A percentile compares a stretch with the other conserved stretches of the same genome.
These are phyloP conservation scores for Physella acuta DNA, from an alignment of 1,140 invertebrate genomes.

Conservation along the genomic window DNA sequence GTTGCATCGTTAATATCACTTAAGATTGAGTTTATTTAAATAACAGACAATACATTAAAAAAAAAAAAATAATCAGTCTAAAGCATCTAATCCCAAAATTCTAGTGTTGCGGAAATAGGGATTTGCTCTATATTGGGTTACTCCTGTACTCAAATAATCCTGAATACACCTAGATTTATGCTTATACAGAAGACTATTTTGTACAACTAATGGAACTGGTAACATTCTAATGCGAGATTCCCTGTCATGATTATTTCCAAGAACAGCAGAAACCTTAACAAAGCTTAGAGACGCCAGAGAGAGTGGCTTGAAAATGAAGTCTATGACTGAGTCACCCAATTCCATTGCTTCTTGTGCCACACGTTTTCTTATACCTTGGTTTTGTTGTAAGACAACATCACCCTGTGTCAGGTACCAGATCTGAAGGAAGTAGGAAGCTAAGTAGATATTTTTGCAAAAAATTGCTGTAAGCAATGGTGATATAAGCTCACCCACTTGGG, in stretches of 20 bases:
- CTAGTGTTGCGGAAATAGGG: too few relatives aligned
- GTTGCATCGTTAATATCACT: too few relatives aligned
- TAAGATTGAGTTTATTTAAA: too few relatives aligned
- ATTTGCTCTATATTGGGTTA: too few relatives aligned
- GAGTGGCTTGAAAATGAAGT: neutral
- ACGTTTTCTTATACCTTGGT: neutral
- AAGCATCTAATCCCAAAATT: too few relatives aligned
- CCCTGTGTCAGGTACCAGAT: neutral
- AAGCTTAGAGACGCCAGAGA: neutral
- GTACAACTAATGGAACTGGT: neutral
- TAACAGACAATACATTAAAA: too few relatives aligned
- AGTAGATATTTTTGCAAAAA: neutral
- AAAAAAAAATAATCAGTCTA: too few relatives aligned
- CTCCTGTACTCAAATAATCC: too few relatives aligned
- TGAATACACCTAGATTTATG: neutral
- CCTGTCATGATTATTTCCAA: conserved; percentile 1
- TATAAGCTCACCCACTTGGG: neutral
- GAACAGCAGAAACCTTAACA: neutral
- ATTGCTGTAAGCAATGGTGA: conserved; percentile 12
- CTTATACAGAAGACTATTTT: neutral
- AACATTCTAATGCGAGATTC: neutral
- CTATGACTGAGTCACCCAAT: neutral
- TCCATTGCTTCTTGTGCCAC: neutral
- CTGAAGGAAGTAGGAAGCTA: neutral
- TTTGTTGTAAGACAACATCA: neutral